Evolutionary conservation across 2,113 vertebrate species (phyloP).

Genomic region (Limanda limanda): DNA sequence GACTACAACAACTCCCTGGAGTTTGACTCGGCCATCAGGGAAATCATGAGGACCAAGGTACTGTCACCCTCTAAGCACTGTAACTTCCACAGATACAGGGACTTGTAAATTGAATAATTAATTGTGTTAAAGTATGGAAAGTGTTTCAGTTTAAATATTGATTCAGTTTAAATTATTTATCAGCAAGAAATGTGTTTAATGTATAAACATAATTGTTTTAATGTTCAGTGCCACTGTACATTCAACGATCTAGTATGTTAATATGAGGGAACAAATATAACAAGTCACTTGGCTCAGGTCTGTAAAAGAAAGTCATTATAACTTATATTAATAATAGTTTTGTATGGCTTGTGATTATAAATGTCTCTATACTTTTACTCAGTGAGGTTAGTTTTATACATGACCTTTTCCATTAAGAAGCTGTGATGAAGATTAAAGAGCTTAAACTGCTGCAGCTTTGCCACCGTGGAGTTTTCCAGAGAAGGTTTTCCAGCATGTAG

Average conservation of each 20-base stretch:
- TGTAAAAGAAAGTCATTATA: too few relatives aligned
- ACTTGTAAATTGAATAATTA: neutral
- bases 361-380: neutral
- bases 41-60: conserved; percentile 93
- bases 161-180: neutral
- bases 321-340: neutral
- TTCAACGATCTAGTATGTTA: neutral
- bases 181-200: too few relatives aligned
- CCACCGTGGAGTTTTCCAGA: neutral
- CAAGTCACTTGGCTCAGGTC: neutral
- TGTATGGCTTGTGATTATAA: neutral
- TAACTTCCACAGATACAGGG: neutral
- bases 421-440: conserved; percentile 1
- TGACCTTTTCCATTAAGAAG: neutral
- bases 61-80: neutral
- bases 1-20: conserved; percentile 96
- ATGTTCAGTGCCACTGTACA: too few relatives aligned
- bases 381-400: neutral
- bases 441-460: neutral
- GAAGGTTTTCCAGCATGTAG: neutral
- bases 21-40: conserved; percentile 91
- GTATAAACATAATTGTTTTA: too few relatives aligned
- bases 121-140: neutral
- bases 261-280: neutral
- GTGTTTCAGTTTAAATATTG: too few relatives aligned